Conservation (phyloP, 2,113 vertebrate species). For the Brienomyrus longianalis region DNA sequence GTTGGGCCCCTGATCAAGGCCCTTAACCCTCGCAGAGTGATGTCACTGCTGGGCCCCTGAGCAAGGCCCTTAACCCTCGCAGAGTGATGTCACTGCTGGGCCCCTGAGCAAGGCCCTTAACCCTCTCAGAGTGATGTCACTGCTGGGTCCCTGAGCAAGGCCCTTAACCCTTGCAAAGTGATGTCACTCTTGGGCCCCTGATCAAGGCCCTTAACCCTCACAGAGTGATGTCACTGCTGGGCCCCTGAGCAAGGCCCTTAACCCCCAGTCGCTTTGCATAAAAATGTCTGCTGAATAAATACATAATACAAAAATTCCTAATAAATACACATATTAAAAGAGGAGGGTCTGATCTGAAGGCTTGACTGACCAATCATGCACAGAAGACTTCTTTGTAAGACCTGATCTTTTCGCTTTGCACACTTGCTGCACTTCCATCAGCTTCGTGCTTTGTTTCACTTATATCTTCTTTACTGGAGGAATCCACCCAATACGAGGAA, state of each 20-base stretch:
- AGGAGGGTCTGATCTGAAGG: neutral
- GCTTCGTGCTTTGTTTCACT: neutral
- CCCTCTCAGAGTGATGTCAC: neutral
- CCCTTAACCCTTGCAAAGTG: no score
- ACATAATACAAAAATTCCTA: neutral
- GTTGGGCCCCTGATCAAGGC: no score
- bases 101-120: neutral
- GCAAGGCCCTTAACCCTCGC: no score
- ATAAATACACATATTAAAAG: neutral
- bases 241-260: neutral
- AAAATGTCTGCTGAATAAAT: neutral
- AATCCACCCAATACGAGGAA: neutral
- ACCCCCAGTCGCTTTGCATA: neutral
- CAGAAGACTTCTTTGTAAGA: neutral
- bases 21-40: neutral
- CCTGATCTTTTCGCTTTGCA: neutral
- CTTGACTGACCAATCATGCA: neutral
- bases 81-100: no score
- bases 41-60: no score
- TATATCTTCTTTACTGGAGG: neutral
- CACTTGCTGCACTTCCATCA: neutral
- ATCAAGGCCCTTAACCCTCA: no score
- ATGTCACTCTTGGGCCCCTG: no score
- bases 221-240: no score
- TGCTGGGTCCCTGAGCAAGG: no score